Percentiles rank a stretch among this genome's conserved stretches.
Evolutionary conservation across 2,888 invertebrate species (phyloP).

Genomic region (Eristalinus aeneus): DNA sequence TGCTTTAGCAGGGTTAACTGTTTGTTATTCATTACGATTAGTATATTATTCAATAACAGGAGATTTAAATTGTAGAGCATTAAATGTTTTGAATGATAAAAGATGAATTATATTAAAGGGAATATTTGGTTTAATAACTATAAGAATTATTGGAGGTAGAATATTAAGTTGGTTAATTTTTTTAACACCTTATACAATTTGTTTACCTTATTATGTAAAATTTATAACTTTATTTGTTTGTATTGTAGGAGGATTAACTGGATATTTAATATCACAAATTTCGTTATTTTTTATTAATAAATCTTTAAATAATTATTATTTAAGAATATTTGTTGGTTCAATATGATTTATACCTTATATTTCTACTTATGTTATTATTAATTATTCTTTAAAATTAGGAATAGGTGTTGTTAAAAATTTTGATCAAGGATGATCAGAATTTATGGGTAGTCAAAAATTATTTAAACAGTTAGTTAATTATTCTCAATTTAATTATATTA

Average conservation of each 20-base stretch:
- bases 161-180: constrained; percentile 83
- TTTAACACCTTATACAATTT: constrained; percentile 82
- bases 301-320: constrained; percentile 79
- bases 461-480: constrained; percentile 79
- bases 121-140: constrained; percentile 76
- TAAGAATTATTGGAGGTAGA: constrained; percentile 82
- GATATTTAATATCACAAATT: constrained; percentile 81
- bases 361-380: constrained; percentile 81
- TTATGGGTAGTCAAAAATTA: constrained; percentile 81
- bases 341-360: constrained; percentile 83
- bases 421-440: constrained; percentile 82
- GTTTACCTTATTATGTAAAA: constrained; percentile 82
- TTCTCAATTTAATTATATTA: constrained; percentile 79
- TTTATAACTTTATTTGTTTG: constrained; percentile 82
- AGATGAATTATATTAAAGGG: constrained; percentile 81
- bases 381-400: constrained; percentile 81
- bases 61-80: constrained; percentile 81
- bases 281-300: constrained; percentile 80
- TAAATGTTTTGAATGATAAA: constrained; percentile 82
- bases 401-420: constrained; percentile 80
- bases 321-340: constrained; percentile 77
- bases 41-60: constrained; percentile 82
- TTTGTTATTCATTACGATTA: constrained; percentile 83
- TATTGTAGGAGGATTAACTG: constrained; percentile 80
- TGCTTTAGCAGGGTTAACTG: constrained; percentile 83